Evolutionary conservation across 1,140 invertebrate genomes (phyloP).

Genomic region (Diprion similis): DNA sequence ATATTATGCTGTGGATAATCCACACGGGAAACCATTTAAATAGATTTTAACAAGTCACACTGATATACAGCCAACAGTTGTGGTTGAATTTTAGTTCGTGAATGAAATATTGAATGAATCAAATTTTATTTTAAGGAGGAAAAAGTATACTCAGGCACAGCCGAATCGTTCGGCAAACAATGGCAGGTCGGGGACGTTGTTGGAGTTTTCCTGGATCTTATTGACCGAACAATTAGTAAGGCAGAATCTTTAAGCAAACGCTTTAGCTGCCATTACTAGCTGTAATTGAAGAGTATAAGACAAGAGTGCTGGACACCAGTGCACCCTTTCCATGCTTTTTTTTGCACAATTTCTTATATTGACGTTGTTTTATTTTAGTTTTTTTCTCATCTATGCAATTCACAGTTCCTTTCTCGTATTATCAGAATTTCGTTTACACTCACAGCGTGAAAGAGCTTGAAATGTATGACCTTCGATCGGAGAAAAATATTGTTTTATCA

Average conservation of each 20-base stretch:
- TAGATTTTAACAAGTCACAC: background rate
- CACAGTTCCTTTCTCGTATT: background rate
- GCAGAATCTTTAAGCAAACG: conserved; percentile 58
- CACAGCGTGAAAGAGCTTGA: background rate
- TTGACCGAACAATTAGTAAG: conserved; percentile 97
- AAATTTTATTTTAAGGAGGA: conserved; percentile 79
- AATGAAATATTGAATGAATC: conserved; percentile 34
- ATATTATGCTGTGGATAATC: no score
- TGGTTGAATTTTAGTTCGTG: background rate
- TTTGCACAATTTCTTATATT: background rate
- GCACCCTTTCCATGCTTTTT: background rate
- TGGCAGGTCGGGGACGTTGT: conserved; percentile 95
- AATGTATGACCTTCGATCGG: no score
- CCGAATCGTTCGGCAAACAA: conserved; percentile 93
- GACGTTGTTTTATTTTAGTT: no score
- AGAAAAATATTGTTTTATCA: no score
- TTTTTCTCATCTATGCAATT: background rate
- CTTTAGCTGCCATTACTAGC: conserved; percentile 53
- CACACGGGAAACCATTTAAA: background rate
- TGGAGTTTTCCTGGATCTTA: conserved; percentile 94
- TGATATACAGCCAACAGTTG: no score
- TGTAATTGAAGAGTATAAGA: conserved; percentile 27
- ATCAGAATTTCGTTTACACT: background rate
- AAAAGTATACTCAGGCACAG: conserved; percentile 88
- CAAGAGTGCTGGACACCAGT: background rate